phyloP scores from a whole-genome alignment of 2,113 vertebrate species.

The Tapirus terrestris region DNA sequence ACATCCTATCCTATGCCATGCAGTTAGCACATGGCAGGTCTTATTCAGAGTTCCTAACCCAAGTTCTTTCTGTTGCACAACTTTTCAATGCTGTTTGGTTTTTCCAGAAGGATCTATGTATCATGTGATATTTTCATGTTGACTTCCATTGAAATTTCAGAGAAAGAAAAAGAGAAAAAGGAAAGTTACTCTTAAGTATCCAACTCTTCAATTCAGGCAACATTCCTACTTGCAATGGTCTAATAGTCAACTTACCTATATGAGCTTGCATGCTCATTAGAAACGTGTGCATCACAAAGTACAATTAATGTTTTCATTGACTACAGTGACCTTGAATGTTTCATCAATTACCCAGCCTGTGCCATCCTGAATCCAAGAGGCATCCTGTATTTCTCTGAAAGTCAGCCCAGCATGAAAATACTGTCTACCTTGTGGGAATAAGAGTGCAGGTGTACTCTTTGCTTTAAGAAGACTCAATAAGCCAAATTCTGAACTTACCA shows the following conservation, averaged over 20 bases:
- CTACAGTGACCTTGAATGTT: not conserved
- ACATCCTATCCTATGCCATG: not conserved
- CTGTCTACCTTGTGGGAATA: slow-evolving; percentile 27
- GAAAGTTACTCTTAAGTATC: not conserved
- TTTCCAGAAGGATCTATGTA: not conserved
- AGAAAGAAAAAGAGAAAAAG: not conserved
- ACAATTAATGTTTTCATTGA: slow-evolving; percentile 35
- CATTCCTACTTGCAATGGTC: not conserved
- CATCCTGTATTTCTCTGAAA: slow-evolving; percentile 57
- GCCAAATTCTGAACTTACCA: slow-evolving; percentile 63
- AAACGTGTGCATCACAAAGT: slow-evolving; percentile 29
- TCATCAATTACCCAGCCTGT: not conserved
- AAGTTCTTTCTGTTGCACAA: not conserved
- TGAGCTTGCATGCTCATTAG: slow-evolving; percentile 7
- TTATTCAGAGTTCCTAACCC: not conserved
- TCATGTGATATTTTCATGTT: not conserved
- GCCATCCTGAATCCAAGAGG: slow-evolving; percentile 44
- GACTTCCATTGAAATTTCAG: not conserved
- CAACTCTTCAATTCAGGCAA: slow-evolving; percentile 38
- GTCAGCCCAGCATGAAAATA: slow-evolving; percentile 49
- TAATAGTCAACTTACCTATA: not conserved
- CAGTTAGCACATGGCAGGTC: not conserved
- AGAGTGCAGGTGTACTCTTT: slow-evolving; percentile 59
- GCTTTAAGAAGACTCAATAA: slow-evolving; percentile 60
- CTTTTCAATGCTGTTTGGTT: not conserved